Evolutionary conservation across 2,888 invertebrate species (phyloP), one percentile per base, ranked within the genome.

Genomic region (Gerosis bhagava): DNA sequence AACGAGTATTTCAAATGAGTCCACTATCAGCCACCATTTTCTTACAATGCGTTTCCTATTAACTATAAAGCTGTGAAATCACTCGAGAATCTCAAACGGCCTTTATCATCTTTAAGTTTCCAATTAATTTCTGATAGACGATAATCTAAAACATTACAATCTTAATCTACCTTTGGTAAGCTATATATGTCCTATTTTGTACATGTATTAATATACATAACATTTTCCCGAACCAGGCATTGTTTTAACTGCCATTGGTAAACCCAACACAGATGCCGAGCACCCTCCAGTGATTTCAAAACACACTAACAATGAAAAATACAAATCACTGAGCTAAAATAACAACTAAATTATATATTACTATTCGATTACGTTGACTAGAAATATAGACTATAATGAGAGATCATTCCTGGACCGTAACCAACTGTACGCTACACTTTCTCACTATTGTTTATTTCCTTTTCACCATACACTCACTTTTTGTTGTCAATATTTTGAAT

Each of bases 321-420:
- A 62, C 51, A 60, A 47, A 55, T 57, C 50, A 44, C 50, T 55
- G 49, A 45, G 51, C 60, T 61, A 61, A 57, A 63, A 63, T 63
- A 70, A 65, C 62, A 70, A 65, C 62, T 67, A 71, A 68, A 67
- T 63, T 31, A 45, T 45, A 37, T 31, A 45, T 37, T 70, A 66
- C 72, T 75, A 77, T 70, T 57, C 70, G 61, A 71, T 71, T 70
- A 75, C 70, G 67, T 73, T 84, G 86, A 87, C 86, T 87, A 87
- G 86, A 79, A 77, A 81, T 74, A 77, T 76, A 68, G n/a, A n/a
- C n/a, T 63, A 72, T 67, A 70, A 67, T 60, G 53, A 75, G 86
- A 87, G 86, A 86, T 86, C 45, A 45, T 31, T 37, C 29, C 37
- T 45, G 45, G 45, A 45, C 45, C 36, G 17, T 44, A 29, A 45